phyloP scores from a whole-genome alignment of 1,140 invertebrate genomes.

The Chionoecetes opilio region DNA sequence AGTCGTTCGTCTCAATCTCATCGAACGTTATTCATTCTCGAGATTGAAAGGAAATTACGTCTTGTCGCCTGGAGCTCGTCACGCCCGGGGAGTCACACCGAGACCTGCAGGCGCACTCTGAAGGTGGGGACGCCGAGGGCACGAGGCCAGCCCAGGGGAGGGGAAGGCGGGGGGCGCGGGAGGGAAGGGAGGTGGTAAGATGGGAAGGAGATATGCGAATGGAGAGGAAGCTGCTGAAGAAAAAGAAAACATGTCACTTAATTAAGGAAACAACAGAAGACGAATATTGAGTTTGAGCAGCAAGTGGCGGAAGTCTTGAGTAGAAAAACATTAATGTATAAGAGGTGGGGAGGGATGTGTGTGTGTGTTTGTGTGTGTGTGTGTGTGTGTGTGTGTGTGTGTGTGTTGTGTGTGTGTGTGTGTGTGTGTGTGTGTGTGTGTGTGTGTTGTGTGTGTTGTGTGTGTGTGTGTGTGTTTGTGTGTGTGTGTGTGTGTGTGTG shows the following conservation, averaged over 20 bases:
- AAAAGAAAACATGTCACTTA: neutral
- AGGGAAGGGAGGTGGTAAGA: neutral
- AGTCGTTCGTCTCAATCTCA: neutral
- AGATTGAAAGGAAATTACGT: constrained; percentile 20
- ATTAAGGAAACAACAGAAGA: neutral
- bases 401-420: constrained; percentile 12
- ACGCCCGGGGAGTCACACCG: neutral
- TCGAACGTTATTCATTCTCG: constrained; percentile 3
- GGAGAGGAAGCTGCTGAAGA: neutral
- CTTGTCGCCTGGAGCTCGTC: neutral
- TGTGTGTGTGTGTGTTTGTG: no score
- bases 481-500: neutral
- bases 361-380: constrained; percentile 16
- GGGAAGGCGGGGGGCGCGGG: neutral
- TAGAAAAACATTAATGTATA: neutral
- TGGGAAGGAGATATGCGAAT: neutral
- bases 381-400: constrained; percentile 22
- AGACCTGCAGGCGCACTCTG: no score
- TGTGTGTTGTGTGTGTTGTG: neutral
- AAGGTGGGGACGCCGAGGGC: no score
- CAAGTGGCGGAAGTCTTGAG: neutral
- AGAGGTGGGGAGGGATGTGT: neutral
- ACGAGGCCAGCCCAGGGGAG: no score
- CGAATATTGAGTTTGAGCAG: neutral
- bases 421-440: constrained; percentile 11